These are phyloP conservation scores for Dasyprocta punctata DNA, from an alignment of 2,113 vertebrate species.

Conservation along the genomic window DNA sequence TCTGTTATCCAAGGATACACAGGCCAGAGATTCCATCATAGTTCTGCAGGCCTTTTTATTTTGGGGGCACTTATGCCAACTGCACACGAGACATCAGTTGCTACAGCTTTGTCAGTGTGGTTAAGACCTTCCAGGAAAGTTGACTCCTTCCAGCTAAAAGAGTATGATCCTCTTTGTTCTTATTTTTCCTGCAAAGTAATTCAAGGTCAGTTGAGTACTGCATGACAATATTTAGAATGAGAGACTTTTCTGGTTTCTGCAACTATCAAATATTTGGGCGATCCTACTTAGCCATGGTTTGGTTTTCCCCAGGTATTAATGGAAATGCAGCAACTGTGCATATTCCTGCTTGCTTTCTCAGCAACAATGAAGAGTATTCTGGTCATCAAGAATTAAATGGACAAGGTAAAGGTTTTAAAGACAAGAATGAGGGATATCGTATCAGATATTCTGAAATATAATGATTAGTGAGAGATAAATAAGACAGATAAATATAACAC, in stretches of 20 bases:
- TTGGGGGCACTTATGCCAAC: background rate
- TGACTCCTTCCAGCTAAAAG: background rate
- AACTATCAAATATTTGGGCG: background rate
- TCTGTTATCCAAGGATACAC: background rate
- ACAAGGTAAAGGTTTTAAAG: background rate
- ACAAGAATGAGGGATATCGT: background rate
- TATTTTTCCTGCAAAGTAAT: slow-evolving; percentile 10
- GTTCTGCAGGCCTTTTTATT: background rate
- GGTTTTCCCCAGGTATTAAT: background rate
- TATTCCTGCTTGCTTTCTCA: background rate
- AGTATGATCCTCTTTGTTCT: background rate
- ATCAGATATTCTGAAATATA: background rate
- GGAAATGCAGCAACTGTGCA: background rate
- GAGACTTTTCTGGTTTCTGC: background rate
- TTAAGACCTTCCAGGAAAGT: background rate
- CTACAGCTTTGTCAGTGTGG: background rate
- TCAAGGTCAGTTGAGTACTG: background rate
- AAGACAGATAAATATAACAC: background rate
- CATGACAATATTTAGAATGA: background rate
- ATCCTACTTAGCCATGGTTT: background rate
- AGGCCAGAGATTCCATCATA: background rate
- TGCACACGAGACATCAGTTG: background rate
- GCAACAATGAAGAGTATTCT: background rate
- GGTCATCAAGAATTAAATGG: background rate
- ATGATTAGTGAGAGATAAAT: background rate